These are phyloP conservation scores for Stegastes partitus DNA, from an alignment of 2,113 vertebrate genomes.

Conservation along the genomic window DNA sequence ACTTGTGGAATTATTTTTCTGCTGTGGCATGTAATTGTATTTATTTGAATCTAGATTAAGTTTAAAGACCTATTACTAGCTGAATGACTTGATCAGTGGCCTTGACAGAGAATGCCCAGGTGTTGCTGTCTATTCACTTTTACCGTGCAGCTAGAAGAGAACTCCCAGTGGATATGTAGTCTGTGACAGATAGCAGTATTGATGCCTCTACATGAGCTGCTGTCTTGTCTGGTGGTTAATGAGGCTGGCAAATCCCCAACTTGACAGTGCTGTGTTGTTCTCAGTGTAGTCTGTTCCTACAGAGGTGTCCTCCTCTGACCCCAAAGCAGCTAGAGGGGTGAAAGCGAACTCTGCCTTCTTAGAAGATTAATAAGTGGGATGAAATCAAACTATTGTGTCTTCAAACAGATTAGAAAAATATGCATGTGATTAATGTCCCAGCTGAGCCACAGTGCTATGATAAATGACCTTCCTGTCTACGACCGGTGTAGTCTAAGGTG, in stretches of 20 bases:
- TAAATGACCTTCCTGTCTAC: slow-evolving; percentile 38
- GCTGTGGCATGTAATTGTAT: neutral
- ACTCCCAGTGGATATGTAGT: slow-evolving; percentile 20
- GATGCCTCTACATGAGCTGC: slow-evolving; percentile 34
- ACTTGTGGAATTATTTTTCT: slow-evolving; percentile 1
- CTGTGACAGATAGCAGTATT: slow-evolving; percentile 13
- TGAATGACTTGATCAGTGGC: neutral
- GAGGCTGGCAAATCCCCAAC: slow-evolving; percentile 16
- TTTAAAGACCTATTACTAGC: neutral
- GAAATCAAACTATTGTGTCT: slow-evolving; percentile 23
- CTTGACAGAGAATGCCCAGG: neutral
- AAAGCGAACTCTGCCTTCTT: slow-evolving; percentile 8
- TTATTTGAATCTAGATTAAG: slow-evolving; percentile 5
- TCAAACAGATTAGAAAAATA: slow-evolving; percentile 32
- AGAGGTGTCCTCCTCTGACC: slow-evolving; percentile 30
- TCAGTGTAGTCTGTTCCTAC: neutral
- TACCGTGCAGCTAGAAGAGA: neutral
- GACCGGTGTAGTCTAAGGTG: neutral
- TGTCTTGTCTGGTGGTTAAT: slow-evolving; percentile 34
- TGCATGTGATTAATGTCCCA: slow-evolving; percentile 45
- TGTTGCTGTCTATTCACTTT: slow-evolving; percentile 11
- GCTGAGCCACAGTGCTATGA: slow-evolving; percentile 27
- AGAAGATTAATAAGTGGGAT: slow-evolving; percentile 35
- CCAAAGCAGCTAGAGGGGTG: neutral
- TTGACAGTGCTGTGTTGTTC: slow-evolving; percentile 19